These are phyloP conservation scores for Polypterus bichir DNA, from an alignment of 2,113 vertebrate species.

Conservation along the genomic window DNA sequence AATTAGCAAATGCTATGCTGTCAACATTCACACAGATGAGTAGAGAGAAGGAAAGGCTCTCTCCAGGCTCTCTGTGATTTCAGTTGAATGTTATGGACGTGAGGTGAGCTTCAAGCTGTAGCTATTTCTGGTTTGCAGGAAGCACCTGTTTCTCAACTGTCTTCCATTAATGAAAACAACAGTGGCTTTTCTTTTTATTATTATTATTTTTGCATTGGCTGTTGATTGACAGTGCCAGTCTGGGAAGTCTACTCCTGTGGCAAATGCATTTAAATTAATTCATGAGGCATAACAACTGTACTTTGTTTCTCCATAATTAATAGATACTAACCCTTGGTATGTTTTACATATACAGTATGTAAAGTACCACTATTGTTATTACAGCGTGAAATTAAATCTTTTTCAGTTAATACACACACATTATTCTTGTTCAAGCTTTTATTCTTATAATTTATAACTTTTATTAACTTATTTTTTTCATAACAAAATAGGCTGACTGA, in stretches of 20 bases:
- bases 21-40: slow-evolving; percentile 40
- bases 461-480: no score
- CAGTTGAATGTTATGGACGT: slow-evolving; percentile 31
- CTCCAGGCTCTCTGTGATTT: slow-evolving; percentile 23
- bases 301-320: neutral
- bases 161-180: slow-evolving; percentile 29
- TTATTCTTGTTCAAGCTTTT: no score
- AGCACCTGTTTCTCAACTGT: slow-evolving; percentile 46
- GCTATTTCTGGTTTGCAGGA: slow-evolving; percentile 24
- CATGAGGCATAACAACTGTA: neutral
- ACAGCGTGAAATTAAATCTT: no score
- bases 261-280: neutral
- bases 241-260: neutral
- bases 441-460: no score
- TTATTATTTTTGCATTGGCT: neutral
- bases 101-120: slow-evolving; percentile 23
- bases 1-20: slow-evolving; percentile 29
- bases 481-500: no score
- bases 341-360: no score
- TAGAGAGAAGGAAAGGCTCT: slow-evolving; percentile 22
- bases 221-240: neutral
- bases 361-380: no score
- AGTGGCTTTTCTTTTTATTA: neutral
- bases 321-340: no score
- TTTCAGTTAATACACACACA: no score